Base-by-base conservation (phyloP, 2,888 invertebrate species). In the Agonopterix alstromeriana region DNA sequence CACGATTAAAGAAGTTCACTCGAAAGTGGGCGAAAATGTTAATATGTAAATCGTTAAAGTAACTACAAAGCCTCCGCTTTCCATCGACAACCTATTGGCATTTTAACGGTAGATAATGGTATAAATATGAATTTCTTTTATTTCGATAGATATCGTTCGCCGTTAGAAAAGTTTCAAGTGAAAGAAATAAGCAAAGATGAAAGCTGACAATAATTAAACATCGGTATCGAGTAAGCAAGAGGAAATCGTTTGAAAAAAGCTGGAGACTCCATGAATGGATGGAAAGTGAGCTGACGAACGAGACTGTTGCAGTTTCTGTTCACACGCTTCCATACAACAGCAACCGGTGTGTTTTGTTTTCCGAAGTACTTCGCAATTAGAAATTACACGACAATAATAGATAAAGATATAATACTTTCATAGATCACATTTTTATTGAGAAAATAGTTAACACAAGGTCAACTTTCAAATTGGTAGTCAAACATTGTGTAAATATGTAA, bases 171-270 rank as follows among this genome's bases (percentile, higher is more conserved):
- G 40, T 46, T 48, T 42, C 35, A 51, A 56, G 59, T 56, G 58
- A 61, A 57, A 58, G 55, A 60, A 52, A 59, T 59, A 67, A 73
- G 73, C 67, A 73, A 77, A 73, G 72, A 76, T 68, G 82, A 85
- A 84, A 85, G 84, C 76, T 77, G 70, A 64, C 69, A 76, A 77
- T 67, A 70, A 70, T 76, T 70, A 70, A 68, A 67, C 63, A 59
- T 52, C 55, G 59, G 59, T 65, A 54, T 52, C 54, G 58, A 58
- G 54, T 61, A 54, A 64, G 66, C 65, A 69, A 73, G 80, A 84
- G 83, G 85, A 87, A 87, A 87, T 83, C 82, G 73, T 63, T 73
- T 68, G 75, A 81, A 87, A 84, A 88, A 85, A 69, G 78, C 77
- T 81, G 73, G 78, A 67, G 85, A 10, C 36, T 46, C 36, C 84